phyloP scores from a whole-genome alignment of 2,797 vertebrate genomes.

The Cygnus olor region DNA sequence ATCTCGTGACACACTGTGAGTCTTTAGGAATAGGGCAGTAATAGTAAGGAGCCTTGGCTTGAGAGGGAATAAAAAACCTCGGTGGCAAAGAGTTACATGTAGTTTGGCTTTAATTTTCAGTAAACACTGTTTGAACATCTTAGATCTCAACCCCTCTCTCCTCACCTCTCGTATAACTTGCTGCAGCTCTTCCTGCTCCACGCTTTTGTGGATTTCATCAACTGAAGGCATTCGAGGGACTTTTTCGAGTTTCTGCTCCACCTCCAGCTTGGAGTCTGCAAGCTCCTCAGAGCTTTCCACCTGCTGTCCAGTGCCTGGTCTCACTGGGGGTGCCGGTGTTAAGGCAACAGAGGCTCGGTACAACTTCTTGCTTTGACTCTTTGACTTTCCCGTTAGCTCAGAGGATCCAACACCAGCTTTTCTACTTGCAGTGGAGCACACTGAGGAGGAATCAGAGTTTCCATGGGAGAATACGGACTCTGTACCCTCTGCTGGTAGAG shows the following conservation, averaged over 20 bases:
- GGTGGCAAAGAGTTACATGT: background rate
- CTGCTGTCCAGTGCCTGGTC: conserved; percentile 72
- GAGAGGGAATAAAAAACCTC: background rate
- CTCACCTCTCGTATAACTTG: conserved; percentile 92
- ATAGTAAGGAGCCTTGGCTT: background rate
- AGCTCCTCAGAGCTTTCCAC: conserved; percentile 64
- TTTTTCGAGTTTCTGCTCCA: conserved; percentile 61
- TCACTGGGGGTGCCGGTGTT: conserved; percentile 83
- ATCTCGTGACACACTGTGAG: background rate
- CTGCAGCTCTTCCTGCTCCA: conserved; percentile 84
- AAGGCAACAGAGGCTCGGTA: conserved; percentile 89
- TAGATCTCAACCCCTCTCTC: background rate
- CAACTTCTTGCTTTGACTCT: conserved; percentile 75
- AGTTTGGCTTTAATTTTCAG: background rate
- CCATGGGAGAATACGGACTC: conserved; percentile 80
- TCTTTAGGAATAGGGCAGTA: background rate
- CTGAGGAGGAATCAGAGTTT: conserved; percentile 83
- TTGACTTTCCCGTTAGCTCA: conserved; percentile 65
- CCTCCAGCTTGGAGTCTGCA: conserved; percentile 34
- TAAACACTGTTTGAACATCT: background rate
- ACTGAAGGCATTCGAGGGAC: conserved; percentile 13
- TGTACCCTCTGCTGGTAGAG: conserved; percentile 75
- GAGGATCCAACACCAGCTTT: conserved; percentile 64
- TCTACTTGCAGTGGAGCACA: conserved; percentile 81
- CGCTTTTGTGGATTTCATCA: conserved; percentile 70